A percentile compares a stretch with the other conserved stretches of the same genome.
Conservation (phyloP, 1,140 invertebrate species). For the Meteorus sp. region DNA sequence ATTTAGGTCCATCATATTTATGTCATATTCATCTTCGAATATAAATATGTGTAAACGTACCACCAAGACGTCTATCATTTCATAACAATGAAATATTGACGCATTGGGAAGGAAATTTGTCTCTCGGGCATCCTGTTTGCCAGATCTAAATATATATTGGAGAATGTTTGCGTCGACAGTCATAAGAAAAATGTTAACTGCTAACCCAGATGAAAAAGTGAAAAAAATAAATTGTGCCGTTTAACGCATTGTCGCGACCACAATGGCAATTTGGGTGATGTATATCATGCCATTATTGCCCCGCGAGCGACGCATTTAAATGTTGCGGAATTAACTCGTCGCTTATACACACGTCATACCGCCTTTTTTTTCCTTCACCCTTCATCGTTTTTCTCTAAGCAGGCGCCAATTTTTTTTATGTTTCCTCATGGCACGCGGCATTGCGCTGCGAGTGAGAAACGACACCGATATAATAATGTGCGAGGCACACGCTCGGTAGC, state of each 20-base stretch:
- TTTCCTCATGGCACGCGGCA: constrained; percentile 15
- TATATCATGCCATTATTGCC: constrained; percentile 45
- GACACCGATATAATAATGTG: constrained; percentile 28
- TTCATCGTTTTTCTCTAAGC: constrained; percentile 4
- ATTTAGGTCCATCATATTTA: no score
- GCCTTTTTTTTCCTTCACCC: constrained; percentile 1
- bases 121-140: no score
- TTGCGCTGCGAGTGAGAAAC: constrained; percentile 28
- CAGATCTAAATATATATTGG: no score
- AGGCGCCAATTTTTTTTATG: constrained; percentile 12
- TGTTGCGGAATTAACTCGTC: constrained; percentile 56
- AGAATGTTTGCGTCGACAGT: no score
- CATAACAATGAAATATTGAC: no score
- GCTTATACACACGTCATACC: constrained; percentile 4
- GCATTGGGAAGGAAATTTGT: no score
- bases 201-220: background rate
- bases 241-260: constrained; percentile 57
- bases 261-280: constrained; percentile 58
- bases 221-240: constrained; percentile 18
- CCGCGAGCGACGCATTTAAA: constrained; percentile 44
- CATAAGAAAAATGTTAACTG: background rate
- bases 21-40: no score
- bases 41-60: no score
- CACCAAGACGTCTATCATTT: no score
- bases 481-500: constrained; percentile 14